These are phyloP conservation scores for Drosophila bipectinata DNA, from an alignment of 1,140 invertebrate genomes.

Conservation along the genomic window DNA sequence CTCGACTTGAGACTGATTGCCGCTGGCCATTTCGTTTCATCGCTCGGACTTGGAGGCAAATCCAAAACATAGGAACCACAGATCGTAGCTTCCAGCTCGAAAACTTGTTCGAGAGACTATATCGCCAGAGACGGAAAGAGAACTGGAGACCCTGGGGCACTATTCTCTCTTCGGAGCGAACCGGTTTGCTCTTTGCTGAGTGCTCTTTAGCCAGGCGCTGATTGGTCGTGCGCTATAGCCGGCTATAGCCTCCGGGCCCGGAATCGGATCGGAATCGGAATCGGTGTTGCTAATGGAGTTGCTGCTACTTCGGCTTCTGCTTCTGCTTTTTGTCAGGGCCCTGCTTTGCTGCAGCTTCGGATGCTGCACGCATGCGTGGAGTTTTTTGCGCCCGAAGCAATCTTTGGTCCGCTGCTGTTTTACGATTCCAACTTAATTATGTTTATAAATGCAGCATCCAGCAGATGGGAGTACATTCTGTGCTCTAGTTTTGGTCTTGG, in stretches of 20 bases:
- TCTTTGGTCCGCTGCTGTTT: constrained; percentile 42
- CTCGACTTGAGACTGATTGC: constrained; percentile 74
- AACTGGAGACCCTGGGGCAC: constrained; percentile 26
- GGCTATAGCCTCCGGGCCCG: constrained; percentile 42
- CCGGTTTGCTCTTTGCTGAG: constrained; percentile 66
- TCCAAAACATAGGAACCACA: neutral
- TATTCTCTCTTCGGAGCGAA: constrained; percentile 49
- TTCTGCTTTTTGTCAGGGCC: constrained; percentile 15
- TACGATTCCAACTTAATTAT: constrained; percentile 82
- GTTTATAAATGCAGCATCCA: constrained; percentile 55
- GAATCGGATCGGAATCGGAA: constrained; percentile 32
- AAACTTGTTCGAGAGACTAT: neutral
- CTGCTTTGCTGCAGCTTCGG: constrained; percentile 26
- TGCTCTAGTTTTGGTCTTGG: constrained; percentile 53
- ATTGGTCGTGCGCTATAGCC: constrained; percentile 13
- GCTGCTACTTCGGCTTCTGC: constrained; percentile 23
- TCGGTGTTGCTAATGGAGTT: constrained; percentile 67
- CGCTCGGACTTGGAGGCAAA: neutral
- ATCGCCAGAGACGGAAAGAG: neutral
- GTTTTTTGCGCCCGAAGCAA: constrained; percentile 44
- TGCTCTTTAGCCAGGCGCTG: constrained; percentile 58
- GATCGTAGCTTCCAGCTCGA: neutral
- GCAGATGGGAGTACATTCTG: constrained; percentile 16
- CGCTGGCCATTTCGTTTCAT: constrained; percentile 49
- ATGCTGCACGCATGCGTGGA: constrained; percentile 56